Evolutionary conservation across 2,888 invertebrate species (phyloP).

Genomic region (Watsonalla cultraria): DNA sequence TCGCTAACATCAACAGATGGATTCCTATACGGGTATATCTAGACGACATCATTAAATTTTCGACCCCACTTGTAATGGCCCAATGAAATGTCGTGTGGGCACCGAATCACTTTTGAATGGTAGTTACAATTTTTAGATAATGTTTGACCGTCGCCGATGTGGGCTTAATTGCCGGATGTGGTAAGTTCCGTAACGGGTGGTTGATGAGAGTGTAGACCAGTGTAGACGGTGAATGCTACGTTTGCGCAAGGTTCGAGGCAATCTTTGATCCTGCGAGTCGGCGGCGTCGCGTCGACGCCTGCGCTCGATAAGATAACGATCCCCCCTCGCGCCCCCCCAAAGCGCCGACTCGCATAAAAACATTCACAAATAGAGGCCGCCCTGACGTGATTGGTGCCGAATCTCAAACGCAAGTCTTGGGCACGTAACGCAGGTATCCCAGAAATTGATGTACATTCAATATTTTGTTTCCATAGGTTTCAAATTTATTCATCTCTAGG

Average conservation of each 20-base stretch:
- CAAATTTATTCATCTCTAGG: constrained; percentile 24
- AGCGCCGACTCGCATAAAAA: constrained; percentile 51
- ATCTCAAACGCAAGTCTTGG: constrained; percentile 33
- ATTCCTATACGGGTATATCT: constrained; percentile 55
- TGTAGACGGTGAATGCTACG: constrained; percentile 27
- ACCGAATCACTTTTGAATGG: constrained; percentile 51
- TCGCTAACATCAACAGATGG: constrained; percentile 64
- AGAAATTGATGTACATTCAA: constrained; percentile 45
- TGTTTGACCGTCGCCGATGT: constrained; percentile 41
- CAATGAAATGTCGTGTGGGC: constrained; percentile 55
- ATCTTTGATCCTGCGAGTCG: constrained; percentile 40
- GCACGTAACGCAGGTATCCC: constrained; percentile 28
- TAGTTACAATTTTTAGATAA: constrained; percentile 38
- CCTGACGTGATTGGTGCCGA: constrained; percentile 44
- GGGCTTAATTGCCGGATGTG: constrained; percentile 52
- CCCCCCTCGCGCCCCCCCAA: constrained; percentile 16
- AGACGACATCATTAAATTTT: constrained; percentile 66
- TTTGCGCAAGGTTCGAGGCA: constrained; percentile 28
- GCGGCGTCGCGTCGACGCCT: constrained; percentile 50
- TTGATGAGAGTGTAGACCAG: constrained; percentile 12
- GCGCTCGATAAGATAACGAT: constrained; percentile 33
- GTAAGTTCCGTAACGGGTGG: constrained; percentile 35
- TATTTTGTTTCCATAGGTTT: constrained; percentile 30
- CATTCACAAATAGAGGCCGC: constrained; percentile 57
- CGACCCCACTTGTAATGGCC: constrained; percentile 49